Conservation (phyloP, 2,113 vertebrate genomes). For the Daboia siamensis region DNA sequence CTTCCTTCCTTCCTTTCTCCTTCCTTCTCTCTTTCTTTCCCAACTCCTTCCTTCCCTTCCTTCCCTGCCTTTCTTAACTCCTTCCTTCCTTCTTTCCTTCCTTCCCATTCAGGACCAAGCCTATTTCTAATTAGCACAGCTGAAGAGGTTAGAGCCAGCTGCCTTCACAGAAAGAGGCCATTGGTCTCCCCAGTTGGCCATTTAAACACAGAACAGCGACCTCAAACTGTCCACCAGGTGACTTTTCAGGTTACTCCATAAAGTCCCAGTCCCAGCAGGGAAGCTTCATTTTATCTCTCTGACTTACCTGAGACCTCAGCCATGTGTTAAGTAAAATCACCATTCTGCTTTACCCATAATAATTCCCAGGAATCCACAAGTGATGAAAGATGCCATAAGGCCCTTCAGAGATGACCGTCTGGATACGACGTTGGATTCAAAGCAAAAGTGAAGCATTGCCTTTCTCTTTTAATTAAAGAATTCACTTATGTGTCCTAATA, state of each 20-base stretch:
- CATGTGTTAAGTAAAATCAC: constrained; percentile 12
- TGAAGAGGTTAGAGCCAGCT: background rate
- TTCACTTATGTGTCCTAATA: background rate
- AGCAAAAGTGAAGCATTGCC: background rate
- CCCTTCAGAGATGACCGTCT: background rate
- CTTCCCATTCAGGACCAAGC: background rate
- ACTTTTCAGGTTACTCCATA: background rate
- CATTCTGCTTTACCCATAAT: background rate
- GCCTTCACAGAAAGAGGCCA: background rate
- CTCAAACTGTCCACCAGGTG: background rate
- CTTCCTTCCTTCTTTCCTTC: no score
- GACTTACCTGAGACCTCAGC: background rate
- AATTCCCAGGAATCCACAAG: background rate
- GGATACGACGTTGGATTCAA: background rate
- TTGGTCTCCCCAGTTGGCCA: background rate
- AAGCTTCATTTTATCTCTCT: background rate
- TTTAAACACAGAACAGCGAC: background rate
- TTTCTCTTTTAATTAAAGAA: constrained; percentile 10
- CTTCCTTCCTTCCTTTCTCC: no score
- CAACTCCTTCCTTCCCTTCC: no score
- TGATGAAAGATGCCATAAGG: background rate
- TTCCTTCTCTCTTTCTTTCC: no score
- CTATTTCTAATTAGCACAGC: background rate
- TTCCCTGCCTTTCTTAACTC: no score
- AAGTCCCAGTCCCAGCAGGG: background rate